Evolutionary conservation across 2,888 invertebrate species (phyloP).

Genomic region (Ecliptopera silaceata): DNA sequence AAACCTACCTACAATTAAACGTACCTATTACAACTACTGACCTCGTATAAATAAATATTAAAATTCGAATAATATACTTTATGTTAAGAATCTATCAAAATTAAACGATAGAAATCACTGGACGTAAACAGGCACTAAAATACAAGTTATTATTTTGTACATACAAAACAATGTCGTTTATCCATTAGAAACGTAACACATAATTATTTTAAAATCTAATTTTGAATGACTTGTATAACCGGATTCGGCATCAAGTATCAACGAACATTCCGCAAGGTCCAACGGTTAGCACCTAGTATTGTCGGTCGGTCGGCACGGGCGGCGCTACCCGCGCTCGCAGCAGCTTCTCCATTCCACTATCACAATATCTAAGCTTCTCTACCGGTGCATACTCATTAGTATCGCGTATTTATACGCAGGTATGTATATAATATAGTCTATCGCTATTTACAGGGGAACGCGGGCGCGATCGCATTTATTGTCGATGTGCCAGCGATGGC

Average conservation of each 20-base stretch:
- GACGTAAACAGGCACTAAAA: slow-evolving; percentile 77
- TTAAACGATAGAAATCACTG: slow-evolving; percentile 72
- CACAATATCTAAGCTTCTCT: slow-evolving; percentile 80
- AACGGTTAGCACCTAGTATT: slow-evolving; percentile 82
- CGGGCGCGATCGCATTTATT: slow-evolving; percentile 70
- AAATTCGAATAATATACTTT: slow-evolving; percentile 68
- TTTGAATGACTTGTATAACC: slow-evolving; percentile 69
- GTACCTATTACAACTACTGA: slow-evolving; percentile 70
- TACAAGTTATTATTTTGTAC: slow-evolving; percentile 66
- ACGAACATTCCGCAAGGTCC: slow-evolving; percentile 77
- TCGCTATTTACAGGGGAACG: slow-evolving; percentile 72
- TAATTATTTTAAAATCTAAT: slow-evolving; percentile 70
- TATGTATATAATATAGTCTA: slow-evolving; percentile 70
- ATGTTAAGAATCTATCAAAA: slow-evolving; percentile 66
- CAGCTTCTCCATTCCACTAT: slow-evolving; percentile 69
- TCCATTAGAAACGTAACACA: slow-evolving; percentile 74
- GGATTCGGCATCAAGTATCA: slow-evolving; percentile 68
- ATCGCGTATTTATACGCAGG: slow-evolving; percentile 80
- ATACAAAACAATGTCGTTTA: slow-evolving; percentile 70
- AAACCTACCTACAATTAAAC: slow-evolving; percentile 57
- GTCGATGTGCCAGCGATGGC: slow-evolving; percentile 80
- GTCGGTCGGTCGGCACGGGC: slow-evolving; percentile 70
- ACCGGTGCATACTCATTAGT: slow-evolving; percentile 79
- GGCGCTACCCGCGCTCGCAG: slow-evolving; percentile 28
- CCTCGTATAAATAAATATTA: slow-evolving; percentile 78